phyloP scores from a whole-genome alignment of 2,113 vertebrate genomes.

The Caranx ignobilis region DNA sequence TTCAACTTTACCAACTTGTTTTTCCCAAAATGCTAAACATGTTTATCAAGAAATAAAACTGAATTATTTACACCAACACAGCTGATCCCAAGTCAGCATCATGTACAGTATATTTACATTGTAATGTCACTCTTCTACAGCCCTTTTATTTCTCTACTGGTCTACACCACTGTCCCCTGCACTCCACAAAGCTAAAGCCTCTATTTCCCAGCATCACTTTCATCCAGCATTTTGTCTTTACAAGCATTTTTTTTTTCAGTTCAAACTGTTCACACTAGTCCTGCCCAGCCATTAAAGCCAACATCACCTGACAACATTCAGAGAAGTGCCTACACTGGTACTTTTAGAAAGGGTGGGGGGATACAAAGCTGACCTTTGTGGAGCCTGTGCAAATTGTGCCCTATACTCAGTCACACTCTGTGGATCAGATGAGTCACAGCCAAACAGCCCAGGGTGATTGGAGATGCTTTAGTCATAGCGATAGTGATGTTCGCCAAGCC shows the following conservation, averaged over 20 bases:
- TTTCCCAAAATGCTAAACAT: conserved; percentile 1
- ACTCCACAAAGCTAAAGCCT: background rate
- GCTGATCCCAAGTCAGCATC: conserved; percentile 52
- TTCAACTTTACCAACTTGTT: too few relatives aligned
- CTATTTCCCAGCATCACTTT: conserved; percentile 1
- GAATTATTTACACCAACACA: conserved; percentile 58
- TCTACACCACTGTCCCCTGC: background rate
- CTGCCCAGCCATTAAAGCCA: conserved; percentile 16
- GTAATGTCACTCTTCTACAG: conserved; percentile 43
- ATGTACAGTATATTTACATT: conserved; percentile 65
- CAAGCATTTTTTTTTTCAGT: conserved; percentile 21
- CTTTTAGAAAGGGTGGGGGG: conserved; percentile 18
- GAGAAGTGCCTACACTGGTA: conserved; percentile 51
- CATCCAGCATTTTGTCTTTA: conserved; percentile 3
- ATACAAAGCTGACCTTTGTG: conserved; percentile 49
- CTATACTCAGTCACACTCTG: conserved; percentile 39
- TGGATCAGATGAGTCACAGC: conserved; percentile 64
- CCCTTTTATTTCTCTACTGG: conserved; percentile 47
- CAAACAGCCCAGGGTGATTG: conserved; percentile 63
- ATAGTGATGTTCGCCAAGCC: conserved; percentile 42
- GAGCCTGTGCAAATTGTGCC: conserved; percentile 51
- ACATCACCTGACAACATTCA: conserved; percentile 46
- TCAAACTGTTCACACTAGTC: conserved; percentile 34
- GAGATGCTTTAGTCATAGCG: conserved; percentile 66
- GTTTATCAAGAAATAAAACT: conserved; percentile 9